These are phyloP conservation scores for Hylia prasina DNA, from an alignment of 2,113 vertebrate species.

Conservation along the genomic window DNA sequence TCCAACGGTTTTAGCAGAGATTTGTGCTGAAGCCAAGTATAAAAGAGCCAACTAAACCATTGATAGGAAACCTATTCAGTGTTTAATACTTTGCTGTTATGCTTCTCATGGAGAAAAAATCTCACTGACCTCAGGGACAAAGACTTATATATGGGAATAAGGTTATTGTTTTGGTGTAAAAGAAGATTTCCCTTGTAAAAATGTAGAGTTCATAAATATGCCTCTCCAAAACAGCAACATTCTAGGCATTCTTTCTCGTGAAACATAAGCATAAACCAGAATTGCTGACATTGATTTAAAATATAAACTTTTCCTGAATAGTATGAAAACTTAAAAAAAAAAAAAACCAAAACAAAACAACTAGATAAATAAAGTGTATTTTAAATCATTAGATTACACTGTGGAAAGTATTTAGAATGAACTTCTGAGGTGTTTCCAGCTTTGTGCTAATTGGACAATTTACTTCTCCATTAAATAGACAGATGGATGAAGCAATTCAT, in stretches of 20 bases:
- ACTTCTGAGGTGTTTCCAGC: not conserved
- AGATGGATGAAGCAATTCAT: not conserved
- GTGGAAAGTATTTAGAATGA: not conserved
- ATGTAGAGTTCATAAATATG: not conserved
- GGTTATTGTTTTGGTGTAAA: not conserved
- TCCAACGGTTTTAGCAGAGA: not conserved
- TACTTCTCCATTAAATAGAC: not conserved
- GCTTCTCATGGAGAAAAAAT: not conserved
- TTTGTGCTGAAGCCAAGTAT: not conserved
- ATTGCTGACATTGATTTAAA: not conserved
- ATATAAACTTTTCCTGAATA: not conserved
- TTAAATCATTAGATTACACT: not conserved
- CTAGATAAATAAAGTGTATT: not conserved
- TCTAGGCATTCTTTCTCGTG: not conserved
- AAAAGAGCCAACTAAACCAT: not conserved
- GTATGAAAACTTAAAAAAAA: not conserved
- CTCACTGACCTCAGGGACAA: not conserved
- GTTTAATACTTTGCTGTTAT: not conserved
- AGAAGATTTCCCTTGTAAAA: not conserved
- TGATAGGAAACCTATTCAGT: not conserved
- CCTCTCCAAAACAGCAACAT: not conserved
- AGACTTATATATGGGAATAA: not conserved
- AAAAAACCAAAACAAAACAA: not conserved
- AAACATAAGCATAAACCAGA: not conserved
- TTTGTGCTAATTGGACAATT: not conserved